phyloP scores from a whole-genome alignment of 2,888 invertebrate genomes.

The Bedellia somnulentella region DNA sequence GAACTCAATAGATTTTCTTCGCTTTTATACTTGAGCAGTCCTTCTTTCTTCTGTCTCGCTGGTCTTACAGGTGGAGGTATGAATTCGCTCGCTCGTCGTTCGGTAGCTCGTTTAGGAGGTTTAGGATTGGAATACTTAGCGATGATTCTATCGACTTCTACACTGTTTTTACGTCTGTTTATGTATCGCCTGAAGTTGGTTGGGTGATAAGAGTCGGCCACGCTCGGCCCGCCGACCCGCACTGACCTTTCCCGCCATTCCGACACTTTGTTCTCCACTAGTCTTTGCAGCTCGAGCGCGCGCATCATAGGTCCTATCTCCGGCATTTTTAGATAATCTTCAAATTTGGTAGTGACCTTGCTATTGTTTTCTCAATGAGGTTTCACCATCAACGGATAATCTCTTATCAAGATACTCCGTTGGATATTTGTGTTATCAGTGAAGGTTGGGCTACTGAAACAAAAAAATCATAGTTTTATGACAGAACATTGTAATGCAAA shows the following conservation, averaged over 20 bases:
- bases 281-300: slow-evolving; percentile 47
- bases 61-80: slow-evolving; percentile 31
- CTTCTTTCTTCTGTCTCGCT: slow-evolving; percentile 26
- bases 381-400: too few species aligned
- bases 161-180: slow-evolving; percentile 53
- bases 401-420: too few species aligned
- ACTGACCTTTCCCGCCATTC: slow-evolving; percentile 57
- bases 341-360: too few species aligned
- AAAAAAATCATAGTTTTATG: too few species aligned
- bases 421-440: too few species aligned
- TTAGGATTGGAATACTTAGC: slow-evolving; percentile 51
- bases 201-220: slow-evolving; percentile 55
- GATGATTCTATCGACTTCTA: slow-evolving; percentile 58
- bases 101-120: slow-evolving; percentile 39
- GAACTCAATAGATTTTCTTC: slow-evolving; percentile 41
- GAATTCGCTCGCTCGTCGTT: slow-evolving; percentile 21
- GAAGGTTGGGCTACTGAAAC: too few species aligned
- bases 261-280: slow-evolving; percentile 54
- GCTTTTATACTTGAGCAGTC: slow-evolving; percentile 35
- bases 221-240: slow-evolving; percentile 39
- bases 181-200: slow-evolving; percentile 52
- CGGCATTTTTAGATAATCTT: slow-evolving; percentile 40
- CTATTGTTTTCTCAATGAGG: too few species aligned
- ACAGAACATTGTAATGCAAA: too few species aligned
- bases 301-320: slow-evolving; percentile 54